Evolutionary conservation across 2,113 vertebrate species (phyloP).

Genomic region (Saguinus imperator): DNA sequence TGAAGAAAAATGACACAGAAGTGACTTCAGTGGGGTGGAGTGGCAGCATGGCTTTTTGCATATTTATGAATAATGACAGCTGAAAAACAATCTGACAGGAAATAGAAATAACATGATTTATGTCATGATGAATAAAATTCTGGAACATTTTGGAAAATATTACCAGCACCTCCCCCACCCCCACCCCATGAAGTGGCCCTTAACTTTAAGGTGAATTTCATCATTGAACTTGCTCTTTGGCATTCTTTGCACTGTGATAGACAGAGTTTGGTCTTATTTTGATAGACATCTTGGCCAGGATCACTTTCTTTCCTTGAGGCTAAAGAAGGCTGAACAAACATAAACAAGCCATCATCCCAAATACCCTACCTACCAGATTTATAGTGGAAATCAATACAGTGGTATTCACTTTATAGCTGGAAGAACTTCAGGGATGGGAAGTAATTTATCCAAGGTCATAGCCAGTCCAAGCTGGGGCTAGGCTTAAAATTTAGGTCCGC

Average conservation of each 20-base stretch:
- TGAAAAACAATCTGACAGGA: conserved; percentile 14
- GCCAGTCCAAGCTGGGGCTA: not conserved
- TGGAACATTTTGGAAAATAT: conserved; percentile 15
- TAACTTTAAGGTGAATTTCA: conserved; percentile 3
- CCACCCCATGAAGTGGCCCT: not conserved
- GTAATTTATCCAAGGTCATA: conserved; percentile 60
- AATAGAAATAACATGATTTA: conserved; percentile 23
- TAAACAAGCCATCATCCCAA: conserved; percentile 49
- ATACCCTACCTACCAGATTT: not conserved
- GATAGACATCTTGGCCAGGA: not conserved
- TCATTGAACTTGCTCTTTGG: conserved; percentile 4
- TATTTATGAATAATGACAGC: conserved; percentile 34
- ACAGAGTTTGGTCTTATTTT: not conserved
- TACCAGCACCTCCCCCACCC: too few species aligned
- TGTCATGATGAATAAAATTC: conserved; percentile 8
- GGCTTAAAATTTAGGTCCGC: conserved; percentile 4
- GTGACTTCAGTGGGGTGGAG: conserved; percentile 28
- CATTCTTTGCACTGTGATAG: not conserved
- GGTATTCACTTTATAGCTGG: conserved; percentile 25
- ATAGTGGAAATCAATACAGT: conserved; percentile 45
- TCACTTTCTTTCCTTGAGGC: conserved; percentile 49
- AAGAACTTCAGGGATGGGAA: conserved; percentile 42
- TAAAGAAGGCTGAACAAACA: not conserved
- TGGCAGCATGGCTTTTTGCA: conserved; percentile 5
- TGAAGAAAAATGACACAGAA: conserved; percentile 51